Evolutionary conservation across 2,797 vertebrate species (phyloP).

Genomic region (Poeciliopsis paucimaculata): DNA sequence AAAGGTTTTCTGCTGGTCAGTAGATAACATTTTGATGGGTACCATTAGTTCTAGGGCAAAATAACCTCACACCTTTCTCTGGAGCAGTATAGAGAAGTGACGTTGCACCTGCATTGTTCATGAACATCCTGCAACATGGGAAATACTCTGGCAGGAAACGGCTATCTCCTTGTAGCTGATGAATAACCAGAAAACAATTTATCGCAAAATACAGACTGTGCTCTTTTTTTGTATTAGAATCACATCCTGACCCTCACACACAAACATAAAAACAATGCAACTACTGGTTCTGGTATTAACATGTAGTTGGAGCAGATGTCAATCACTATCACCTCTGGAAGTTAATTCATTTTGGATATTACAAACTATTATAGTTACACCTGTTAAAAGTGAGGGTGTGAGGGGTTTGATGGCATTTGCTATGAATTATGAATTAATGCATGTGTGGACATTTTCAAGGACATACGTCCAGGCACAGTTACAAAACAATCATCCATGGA

Average conservation of each 20-base stretch:
- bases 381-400: slow-evolving; percentile 16
- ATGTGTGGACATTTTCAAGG: neutral
- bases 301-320: slow-evolving; percentile 44
- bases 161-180: slow-evolving; percentile 55
- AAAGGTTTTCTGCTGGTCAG: slow-evolving; percentile 38
- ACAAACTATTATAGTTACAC: slow-evolving; percentile 28
- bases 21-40: slow-evolving; percentile 33
- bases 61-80: slow-evolving; percentile 24
- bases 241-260: slow-evolving; percentile 20
- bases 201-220: slow-evolving; percentile 18
- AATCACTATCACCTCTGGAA: slow-evolving; percentile 60
- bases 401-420: slow-evolving; percentile 11
- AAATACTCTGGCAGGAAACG: slow-evolving; percentile 65
- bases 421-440: slow-evolving; percentile 5
- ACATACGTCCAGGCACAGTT: slow-evolving; percentile 1
- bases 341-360: slow-evolving; percentile 43
- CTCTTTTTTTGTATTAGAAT: slow-evolving; percentile 5
- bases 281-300: slow-evolving; percentile 46
- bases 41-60: slow-evolving; percentile 15
- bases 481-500: neutral
- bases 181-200: slow-evolving; percentile 55
- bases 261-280: slow-evolving; percentile 48
- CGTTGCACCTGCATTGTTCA: slow-evolving; percentile 52
- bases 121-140: slow-evolving; percentile 63
- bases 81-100: slow-evolving; percentile 39